A percentile compares a stretch with the other conserved stretches of the same genome.
Conservation (phyloP, 1,140 invertebrate genomes). For the Trigoniulus corallinus region DNA sequence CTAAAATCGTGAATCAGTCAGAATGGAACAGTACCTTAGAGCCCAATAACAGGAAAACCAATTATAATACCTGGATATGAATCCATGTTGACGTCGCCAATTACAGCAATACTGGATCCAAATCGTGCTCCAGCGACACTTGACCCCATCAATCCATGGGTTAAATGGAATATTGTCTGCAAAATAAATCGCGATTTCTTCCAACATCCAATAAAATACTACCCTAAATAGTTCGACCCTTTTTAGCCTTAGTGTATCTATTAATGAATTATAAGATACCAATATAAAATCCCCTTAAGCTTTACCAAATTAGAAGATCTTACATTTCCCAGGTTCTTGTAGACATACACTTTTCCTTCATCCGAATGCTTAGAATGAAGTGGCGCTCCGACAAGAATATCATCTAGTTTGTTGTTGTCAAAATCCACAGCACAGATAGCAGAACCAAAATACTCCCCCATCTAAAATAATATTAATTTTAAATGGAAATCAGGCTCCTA, state of each 20-base stretch:
- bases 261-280: not conserved
- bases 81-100: slow-evolving; percentile 31
- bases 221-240: no score
- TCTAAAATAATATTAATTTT: no score
- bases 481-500: no score
- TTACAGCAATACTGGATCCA: slow-evolving; percentile 25
- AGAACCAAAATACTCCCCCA: slow-evolving; percentile 61
- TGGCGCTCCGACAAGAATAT: slow-evolving; percentile 66
- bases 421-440: slow-evolving; percentile 47
- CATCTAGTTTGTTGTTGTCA: slow-evolving; percentile 45
- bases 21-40: slow-evolving; percentile 2
- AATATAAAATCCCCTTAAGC: not conserved
- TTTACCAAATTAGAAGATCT: not conserved
- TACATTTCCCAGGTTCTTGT: slow-evolving; percentile 23
- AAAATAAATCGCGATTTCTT: no score
- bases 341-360: slow-evolving; percentile 42
- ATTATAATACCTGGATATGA: slow-evolving; percentile 21
- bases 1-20: no score
- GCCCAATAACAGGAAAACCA: slow-evolving; percentile 1
- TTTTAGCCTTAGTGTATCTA: no score
- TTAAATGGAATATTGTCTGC: no score
- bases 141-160: slow-evolving; percentile 5
- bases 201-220: no score
- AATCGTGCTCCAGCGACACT: slow-evolving; percentile 22
- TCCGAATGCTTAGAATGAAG: slow-evolving; percentile 35